A percentile compares a stretch with the other conserved stretches of the same genome.
Conservation (phyloP, 2,797 vertebrate genomes). For the Molossus alvarezi region DNA sequence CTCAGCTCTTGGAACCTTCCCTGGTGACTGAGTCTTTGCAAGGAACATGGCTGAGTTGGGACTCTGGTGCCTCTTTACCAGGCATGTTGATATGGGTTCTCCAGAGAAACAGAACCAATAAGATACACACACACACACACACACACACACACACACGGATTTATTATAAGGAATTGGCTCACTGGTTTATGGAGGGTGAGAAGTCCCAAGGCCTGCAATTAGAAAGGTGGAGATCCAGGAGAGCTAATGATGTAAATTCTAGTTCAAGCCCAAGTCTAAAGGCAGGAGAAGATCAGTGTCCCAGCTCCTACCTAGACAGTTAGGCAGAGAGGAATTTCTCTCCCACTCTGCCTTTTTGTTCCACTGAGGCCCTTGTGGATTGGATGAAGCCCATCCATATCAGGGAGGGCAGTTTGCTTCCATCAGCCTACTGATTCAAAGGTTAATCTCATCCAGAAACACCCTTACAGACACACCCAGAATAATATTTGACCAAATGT, state of each 20-base stretch:
- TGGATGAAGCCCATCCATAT: not conserved
- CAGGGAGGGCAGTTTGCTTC: not conserved
- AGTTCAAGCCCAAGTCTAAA: not conserved
- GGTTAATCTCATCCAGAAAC: not conserved
- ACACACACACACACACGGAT: not conserved
- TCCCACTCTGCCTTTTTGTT: not conserved
- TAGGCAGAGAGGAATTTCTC: not conserved
- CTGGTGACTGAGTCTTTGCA: not conserved
- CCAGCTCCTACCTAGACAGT: not conserved
- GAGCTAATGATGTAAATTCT: not conserved
- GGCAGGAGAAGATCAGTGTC: not conserved
- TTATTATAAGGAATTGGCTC: not conserved
- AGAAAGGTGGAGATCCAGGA: not conserved
- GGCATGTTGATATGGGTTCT: not conserved
- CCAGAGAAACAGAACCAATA: not conserved
- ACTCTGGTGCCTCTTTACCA: not conserved
- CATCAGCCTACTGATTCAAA: not conserved
- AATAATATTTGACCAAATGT: no score
- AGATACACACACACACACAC: rapidly evolving
- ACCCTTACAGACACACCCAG: not conserved
- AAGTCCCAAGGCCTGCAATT: not conserved
- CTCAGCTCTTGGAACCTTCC: not conserved
- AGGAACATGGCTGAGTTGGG: not conserved
- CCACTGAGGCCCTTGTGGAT: not conserved
- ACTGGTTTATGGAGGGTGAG: not conserved